These are phyloP conservation scores for Campopleginae sp. DNA, from an alignment of 2,888 invertebrate species.

Conservation along the genomic window DNA sequence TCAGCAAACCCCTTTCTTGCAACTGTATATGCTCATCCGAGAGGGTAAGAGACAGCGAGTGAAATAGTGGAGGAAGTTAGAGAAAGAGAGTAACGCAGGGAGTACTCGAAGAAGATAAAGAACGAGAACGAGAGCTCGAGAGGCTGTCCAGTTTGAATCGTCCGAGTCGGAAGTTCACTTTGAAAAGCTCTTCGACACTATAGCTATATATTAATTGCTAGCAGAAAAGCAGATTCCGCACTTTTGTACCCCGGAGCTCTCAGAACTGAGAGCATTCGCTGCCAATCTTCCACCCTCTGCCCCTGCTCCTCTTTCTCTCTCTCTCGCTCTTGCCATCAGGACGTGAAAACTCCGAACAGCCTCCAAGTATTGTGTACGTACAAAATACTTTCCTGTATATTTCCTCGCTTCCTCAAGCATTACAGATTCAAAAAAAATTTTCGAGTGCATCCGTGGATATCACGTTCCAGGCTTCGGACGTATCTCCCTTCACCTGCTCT, in stretches of 20 bases:
- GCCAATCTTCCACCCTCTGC: constrained; percentile 56
- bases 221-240: constrained; percentile 53
- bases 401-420: constrained; percentile 55
- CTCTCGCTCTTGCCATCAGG: constrained; percentile 60
- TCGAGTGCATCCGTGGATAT: constrained; percentile 62
- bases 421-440: constrained; percentile 64
- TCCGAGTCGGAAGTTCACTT: constrained; percentile 71
- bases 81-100: constrained; percentile 27
- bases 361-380: constrained; percentile 77
- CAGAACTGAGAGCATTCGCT: constrained; percentile 51
- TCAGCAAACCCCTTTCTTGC: constrained; percentile 29
- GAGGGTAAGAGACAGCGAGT: constrained; percentile 11
- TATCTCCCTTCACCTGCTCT: constrained; percentile 5
- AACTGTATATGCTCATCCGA: constrained; percentile 6
- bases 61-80: constrained; percentile 20
- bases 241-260: constrained; percentile 61
- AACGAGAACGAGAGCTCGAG: constrained; percentile 50
- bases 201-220: constrained; percentile 47
- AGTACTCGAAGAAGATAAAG: constrained; percentile 65
- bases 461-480: constrained; percentile 67
- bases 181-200: constrained; percentile 66
- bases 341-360: constrained; percentile 68
- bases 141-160: constrained; percentile 64
- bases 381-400: constrained; percentile 68
- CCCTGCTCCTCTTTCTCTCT: constrained; percentile 66